phyloP scores from a whole-genome alignment of 2,113 vertebrate species.

The Cebidichthys violaceus region DNA sequence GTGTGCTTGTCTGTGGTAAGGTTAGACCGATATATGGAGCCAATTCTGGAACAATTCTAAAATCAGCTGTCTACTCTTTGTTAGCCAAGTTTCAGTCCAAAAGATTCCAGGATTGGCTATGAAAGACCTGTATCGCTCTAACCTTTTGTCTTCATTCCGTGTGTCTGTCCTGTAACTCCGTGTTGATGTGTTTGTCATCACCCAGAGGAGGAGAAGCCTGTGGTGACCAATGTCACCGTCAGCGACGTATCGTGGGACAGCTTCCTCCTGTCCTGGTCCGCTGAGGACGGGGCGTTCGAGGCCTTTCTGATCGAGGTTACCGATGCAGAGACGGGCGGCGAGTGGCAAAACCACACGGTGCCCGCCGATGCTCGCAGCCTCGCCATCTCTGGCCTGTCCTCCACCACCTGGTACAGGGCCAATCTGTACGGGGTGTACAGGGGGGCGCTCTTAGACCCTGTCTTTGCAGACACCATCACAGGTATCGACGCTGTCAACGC shows the following conservation, averaged over 20 bases:
- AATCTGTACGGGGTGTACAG: constrained; percentile 85
- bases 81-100: not conserved
- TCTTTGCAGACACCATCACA: constrained; percentile 88
- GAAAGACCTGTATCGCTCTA: not conserved
- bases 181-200: constrained; percentile 81
- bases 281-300: constrained; percentile 85
- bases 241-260: constrained; percentile 89
- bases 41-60: not conserved
- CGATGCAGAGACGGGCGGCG: constrained; percentile 79
- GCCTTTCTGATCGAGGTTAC: constrained; percentile 91
- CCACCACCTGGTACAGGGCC: constrained; percentile 87
- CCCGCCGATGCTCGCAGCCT: constrained; percentile 80
- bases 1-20: constrained; percentile 18
- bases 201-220: constrained; percentile 89
- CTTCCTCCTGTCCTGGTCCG: constrained; percentile 92
- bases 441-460: constrained; percentile 83
- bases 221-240: constrained; percentile 85
- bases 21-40: constrained; percentile 13
- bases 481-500: constrained; percentile 73
- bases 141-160: constrained; percentile 19
- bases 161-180: constrained; percentile 55
- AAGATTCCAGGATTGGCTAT: not conserved
- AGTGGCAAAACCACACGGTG: constrained; percentile 84
- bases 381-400: constrained; percentile 85
- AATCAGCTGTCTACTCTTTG: not conserved